These are phyloP conservation scores for Limonius californicus DNA, from an alignment of 1,140 invertebrate genomes.

Conservation along the genomic window DNA sequence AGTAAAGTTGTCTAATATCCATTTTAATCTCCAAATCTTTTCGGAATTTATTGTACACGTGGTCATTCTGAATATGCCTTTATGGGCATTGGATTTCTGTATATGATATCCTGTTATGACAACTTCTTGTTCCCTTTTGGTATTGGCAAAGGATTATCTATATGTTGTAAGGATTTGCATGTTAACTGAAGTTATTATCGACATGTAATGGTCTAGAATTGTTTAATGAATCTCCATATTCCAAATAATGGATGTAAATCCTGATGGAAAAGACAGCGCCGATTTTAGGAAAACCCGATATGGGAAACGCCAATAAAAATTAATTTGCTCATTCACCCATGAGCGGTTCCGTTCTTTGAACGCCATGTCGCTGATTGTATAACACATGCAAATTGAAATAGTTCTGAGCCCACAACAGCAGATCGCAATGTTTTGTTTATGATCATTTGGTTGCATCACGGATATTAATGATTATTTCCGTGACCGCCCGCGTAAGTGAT, in stretches of 20 bases:
- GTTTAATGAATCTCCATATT: too few species aligned
- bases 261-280: too few species aligned
- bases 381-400: too few species aligned
- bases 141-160: neutral
- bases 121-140: neutral
- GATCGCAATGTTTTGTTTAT: neutral
- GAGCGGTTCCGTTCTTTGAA: neutral
- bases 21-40: slow-evolving; percentile 9
- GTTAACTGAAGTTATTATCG: neutral
- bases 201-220: neutral
- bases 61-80: neutral
- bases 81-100: neutral
- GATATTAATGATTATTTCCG: slow-evolving; percentile 7
- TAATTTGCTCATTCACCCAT: too few species aligned
- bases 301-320: too few species aligned
- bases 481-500: slow-evolving; percentile 16
- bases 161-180: neutral
- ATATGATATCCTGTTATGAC: slow-evolving; percentile 6
- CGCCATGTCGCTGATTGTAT: neutral
- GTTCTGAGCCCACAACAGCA: too few species aligned
- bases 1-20: slow-evolving; percentile 10
- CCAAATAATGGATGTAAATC: too few species aligned
- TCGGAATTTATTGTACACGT: neutral
- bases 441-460: slow-evolving; percentile 7
- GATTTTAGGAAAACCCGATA: too few species aligned